These are phyloP conservation scores for Aurelia aurita complex sp. Pacific DNA, from an alignment of 30 jellyfish, hydroid and myxozoan species.

Conservation along the genomic window DNA sequence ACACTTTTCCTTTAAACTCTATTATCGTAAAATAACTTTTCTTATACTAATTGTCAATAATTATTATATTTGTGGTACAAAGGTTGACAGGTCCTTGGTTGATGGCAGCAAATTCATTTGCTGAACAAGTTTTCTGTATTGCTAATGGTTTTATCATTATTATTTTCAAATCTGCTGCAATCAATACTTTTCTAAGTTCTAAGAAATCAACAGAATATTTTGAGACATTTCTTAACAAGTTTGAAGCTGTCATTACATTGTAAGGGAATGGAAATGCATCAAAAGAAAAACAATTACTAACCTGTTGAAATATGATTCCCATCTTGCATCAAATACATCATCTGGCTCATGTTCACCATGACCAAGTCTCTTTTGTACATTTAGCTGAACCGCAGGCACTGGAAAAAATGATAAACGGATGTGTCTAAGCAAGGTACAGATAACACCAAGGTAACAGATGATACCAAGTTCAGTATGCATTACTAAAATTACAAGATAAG, in stretches of 20 bases:
- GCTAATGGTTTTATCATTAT: too few relatives aligned
- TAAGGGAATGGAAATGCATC: not conserved
- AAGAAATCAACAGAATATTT: too few relatives aligned
- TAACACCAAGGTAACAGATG: not conserved
- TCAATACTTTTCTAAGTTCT: too few relatives aligned
- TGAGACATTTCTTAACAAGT: not conserved
- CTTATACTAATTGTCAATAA: too few relatives aligned
- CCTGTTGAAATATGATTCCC: constrained; percentile 96
- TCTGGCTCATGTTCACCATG: constrained; percentile 80
- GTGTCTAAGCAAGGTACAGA: not conserved
- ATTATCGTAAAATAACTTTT: too few relatives aligned
- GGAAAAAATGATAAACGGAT: not conserved
- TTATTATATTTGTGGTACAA: too few relatives aligned
- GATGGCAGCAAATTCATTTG: too few relatives aligned
- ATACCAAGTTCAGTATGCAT: not conserved
- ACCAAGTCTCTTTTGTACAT: constrained; percentile 65
- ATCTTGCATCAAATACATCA: constrained; percentile 96
- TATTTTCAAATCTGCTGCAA: too few relatives aligned
- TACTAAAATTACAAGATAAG: too few relatives aligned
- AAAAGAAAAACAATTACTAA: not conserved
- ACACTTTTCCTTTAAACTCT: too few relatives aligned
- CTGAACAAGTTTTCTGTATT: too few relatives aligned
- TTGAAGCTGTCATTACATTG: not conserved
- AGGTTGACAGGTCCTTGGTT: too few relatives aligned
- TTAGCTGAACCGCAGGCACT: constrained; percentile 29